Percentiles rank a stretch among this genome's conserved stretches.
Conservation (phyloP, 2,113 vertebrate species). For the Barnardius zonarius region DNA sequence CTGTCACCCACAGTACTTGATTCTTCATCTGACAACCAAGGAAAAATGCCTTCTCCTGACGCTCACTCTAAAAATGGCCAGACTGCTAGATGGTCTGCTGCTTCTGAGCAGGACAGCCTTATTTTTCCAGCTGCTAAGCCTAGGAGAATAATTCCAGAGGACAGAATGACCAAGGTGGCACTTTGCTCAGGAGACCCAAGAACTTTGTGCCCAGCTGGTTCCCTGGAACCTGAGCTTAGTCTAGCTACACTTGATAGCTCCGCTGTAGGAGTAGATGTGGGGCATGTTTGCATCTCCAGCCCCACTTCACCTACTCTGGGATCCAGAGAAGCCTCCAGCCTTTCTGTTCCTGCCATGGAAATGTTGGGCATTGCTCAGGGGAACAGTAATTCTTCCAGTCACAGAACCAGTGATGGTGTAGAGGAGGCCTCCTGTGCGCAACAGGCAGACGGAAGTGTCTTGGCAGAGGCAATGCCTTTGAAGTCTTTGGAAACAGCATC, state of each 20-base stretch:
- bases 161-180: not conserved
- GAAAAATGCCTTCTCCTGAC: not conserved
- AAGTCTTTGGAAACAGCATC: not conserved
- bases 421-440: not conserved
- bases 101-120: not conserved
- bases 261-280: not conserved
- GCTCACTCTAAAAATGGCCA: not conserved
- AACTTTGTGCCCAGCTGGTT: not conserved
- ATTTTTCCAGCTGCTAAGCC: not conserved
- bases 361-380: not conserved
- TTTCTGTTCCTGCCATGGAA: not conserved
- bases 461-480: not conserved
- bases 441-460: not conserved
- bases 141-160: not conserved
- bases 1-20: not conserved
- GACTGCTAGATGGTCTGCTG: not conserved
- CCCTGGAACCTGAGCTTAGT: constrained; percentile 14
- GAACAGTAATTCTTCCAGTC: not conserved
- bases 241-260: not conserved
- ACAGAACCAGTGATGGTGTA: not conserved
- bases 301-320: not conserved
- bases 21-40: not conserved
- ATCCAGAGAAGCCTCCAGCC: not conserved
- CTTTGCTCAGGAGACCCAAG: not conserved
- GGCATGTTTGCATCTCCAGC: not conserved